A percentile compares a stretch with the other conserved stretches of the same genome.
phyloP scores from a whole-genome alignment of 2,113 vertebrate genomes.

The Neotragus moschatus region DNA sequence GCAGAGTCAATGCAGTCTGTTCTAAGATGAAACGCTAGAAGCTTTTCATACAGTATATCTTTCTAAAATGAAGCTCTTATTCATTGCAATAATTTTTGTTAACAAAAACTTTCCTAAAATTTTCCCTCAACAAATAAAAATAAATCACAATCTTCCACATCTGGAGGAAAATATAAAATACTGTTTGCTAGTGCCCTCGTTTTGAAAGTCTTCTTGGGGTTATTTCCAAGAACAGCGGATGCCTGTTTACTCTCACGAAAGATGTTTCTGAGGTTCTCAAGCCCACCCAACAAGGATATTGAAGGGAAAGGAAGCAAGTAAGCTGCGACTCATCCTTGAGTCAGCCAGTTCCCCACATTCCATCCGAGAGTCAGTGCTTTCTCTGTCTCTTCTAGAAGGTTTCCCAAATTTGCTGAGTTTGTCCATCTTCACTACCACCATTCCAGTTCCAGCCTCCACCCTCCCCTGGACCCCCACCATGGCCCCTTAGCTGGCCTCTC shows the following conservation, averaged over 20 bases:
- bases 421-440: too few species aligned
- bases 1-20: constrained; percentile 12
- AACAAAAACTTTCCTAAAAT: background rate
- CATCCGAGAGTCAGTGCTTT: background rate
- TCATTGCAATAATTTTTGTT: background rate
- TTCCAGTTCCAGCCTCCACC: background rate
- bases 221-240: background rate
- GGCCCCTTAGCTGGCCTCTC: background rate
- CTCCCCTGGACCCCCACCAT: background rate
- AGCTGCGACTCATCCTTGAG: background rate
- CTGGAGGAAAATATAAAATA: background rate
- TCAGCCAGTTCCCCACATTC: background rate
- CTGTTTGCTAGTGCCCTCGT: background rate
- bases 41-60: constrained; percentile 30
- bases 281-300: background rate
- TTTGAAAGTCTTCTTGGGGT: background rate
- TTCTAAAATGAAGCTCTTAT: background rate
- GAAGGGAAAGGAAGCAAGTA: background rate
- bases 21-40: constrained; percentile 46
- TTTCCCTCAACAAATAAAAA: background rate
- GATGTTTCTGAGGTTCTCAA: background rate
- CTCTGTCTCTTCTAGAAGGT: background rate
- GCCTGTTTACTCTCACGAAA: background rate
- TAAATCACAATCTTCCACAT: background rate
- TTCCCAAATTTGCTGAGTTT: background rate